These are phyloP conservation scores for Idaea biselata DNA, from an alignment of 2,888 invertebrate species.

Conservation along the genomic window DNA sequence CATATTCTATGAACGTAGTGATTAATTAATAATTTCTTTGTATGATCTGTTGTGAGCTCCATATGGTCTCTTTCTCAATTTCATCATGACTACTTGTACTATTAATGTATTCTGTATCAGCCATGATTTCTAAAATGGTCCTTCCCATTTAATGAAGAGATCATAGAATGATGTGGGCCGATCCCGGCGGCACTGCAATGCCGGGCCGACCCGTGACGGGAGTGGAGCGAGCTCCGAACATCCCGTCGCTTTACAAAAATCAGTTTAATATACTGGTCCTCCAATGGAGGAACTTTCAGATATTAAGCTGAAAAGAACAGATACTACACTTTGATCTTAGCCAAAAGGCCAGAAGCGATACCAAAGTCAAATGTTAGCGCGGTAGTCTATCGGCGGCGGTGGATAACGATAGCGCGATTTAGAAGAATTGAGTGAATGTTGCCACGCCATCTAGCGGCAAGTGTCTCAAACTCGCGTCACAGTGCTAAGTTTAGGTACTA, in stretches of 20 bases:
- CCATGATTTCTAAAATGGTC: too few species aligned
- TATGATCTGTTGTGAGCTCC: too few species aligned
- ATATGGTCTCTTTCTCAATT: too few species aligned
- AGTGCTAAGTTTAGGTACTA: too few species aligned
- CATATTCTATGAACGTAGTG: too few species aligned
- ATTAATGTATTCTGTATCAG: too few species aligned
- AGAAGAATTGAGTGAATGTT: background rate
- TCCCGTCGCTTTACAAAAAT: constrained; percentile 20
- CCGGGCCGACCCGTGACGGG: constrained; percentile 20
- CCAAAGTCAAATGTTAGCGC: background rate
- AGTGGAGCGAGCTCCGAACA: constrained; percentile 20
- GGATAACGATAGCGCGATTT: background rate
- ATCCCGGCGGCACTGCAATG: too few species aligned
- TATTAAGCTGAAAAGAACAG: constrained; percentile 21
- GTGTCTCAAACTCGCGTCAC: too few species aligned
- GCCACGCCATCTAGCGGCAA: background rate
- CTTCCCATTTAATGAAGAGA: background rate
- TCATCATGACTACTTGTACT: too few species aligned
- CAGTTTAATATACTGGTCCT: constrained; percentile 20
- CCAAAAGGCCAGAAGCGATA: constrained; percentile 21
- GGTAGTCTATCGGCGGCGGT: background rate
- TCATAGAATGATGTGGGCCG: constrained; percentile 9
- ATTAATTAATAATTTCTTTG: too few species aligned
- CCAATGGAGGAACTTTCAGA: constrained; percentile 20
- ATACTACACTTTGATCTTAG: constrained; percentile 21